Conservation (phyloP, 1,140 invertebrate species). For the Yoshiicerus persimilis region DNA sequence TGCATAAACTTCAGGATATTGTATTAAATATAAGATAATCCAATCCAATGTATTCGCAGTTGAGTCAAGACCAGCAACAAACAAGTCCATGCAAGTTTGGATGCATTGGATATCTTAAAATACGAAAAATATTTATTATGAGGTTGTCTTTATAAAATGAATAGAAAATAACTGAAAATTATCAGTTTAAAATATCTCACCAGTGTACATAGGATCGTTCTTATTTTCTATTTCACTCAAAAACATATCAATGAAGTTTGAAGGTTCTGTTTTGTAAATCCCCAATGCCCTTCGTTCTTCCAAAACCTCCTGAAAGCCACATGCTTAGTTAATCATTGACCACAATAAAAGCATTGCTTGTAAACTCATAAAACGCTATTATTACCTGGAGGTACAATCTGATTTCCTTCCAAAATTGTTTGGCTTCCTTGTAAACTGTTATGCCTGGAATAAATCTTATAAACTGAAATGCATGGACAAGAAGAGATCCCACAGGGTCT, state of each 20-base stretch:
- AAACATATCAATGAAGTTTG: constrained; percentile 26
- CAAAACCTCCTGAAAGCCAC: neutral
- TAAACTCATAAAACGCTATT: neutral
- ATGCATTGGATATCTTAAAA: constrained; percentile 25
- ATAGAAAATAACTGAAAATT: neutral
- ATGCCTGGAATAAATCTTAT: neutral
- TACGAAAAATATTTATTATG: neutral
- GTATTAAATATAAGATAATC: constrained; percentile 24
- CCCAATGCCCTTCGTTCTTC: neutral
- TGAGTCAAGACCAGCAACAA: constrained; percentile 27
- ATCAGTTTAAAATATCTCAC: neutral
- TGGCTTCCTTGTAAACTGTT: neutral
- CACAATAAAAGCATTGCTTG: neutral
- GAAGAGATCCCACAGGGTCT: neutral
- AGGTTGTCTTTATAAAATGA: neutral
- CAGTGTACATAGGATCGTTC: neutral
- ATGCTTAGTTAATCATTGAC: neutral
- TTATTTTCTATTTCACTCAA: constrained; percentile 8
- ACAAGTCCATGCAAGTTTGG: constrained; percentile 32
- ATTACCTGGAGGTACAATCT: neutral
- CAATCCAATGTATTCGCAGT: constrained; percentile 28
- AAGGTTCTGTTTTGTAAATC: neutral
- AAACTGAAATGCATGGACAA: constrained; percentile 15
- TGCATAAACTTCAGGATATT: neutral
- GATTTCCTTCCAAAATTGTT: constrained; percentile 19